Conservation (phyloP, 2,797 vertebrate species). For the Pseudochirops cupreus region DNA sequence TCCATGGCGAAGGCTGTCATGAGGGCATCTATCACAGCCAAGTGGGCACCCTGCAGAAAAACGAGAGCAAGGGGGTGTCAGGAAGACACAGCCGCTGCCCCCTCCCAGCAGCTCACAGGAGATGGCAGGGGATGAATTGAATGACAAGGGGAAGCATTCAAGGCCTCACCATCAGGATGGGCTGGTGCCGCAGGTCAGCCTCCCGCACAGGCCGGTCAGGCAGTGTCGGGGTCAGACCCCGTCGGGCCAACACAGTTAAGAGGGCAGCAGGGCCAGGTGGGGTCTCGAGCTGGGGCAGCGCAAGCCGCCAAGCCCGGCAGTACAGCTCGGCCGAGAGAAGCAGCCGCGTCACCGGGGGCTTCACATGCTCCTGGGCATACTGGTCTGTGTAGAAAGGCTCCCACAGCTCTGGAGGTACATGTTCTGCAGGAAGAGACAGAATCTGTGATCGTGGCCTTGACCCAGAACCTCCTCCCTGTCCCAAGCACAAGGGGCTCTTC, state of each 20-base stretch:
- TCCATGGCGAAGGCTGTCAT: conserved; percentile 92
- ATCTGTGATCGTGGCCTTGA: not conserved
- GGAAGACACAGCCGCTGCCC: rapidly evolving
- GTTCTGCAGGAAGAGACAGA: conserved; percentile 81
- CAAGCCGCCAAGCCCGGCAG: conserved; percentile 90
- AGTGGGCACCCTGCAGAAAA: conserved; percentile 89
- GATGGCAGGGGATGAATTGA: not conserved
- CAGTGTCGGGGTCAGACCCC: conserved; percentile 86
- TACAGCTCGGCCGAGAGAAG: conserved; percentile 93
- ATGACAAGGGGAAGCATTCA: not conserved
- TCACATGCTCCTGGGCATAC: conserved; percentile 96
- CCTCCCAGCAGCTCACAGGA: not conserved
- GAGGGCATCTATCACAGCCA: conserved; percentile 92
- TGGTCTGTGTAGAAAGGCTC: conserved; percentile 97
- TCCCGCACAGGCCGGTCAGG: conserved; percentile 88
- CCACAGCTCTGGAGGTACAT: conserved; percentile 93
- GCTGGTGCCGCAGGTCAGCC: conserved; percentile 90
- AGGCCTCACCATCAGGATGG: conserved; percentile 93
- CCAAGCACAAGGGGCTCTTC: not conserved
- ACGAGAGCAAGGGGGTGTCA: conserved; percentile 4
- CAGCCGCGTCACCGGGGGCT: conserved; percentile 92
- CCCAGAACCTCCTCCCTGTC: not conserved
- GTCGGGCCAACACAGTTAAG: conserved; percentile 88
- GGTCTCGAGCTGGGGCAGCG: conserved; percentile 77
- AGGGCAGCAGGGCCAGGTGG: conserved; percentile 85